Evolutionary conservation across 1,140 invertebrate genomes (phyloP).

Genomic region (Propsilocerus akamusi): DNA sequence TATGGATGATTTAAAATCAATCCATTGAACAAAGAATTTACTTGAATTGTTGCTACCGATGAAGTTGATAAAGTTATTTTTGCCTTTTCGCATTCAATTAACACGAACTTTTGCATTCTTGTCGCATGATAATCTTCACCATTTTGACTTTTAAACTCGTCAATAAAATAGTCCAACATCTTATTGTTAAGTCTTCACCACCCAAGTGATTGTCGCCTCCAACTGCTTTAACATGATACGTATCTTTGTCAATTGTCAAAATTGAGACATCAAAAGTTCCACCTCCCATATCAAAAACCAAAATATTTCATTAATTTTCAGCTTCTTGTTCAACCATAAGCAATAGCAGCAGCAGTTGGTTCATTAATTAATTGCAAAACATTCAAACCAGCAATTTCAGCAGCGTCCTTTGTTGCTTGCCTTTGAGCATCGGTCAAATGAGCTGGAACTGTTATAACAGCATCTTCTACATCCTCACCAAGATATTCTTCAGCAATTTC

Average conservation of each 20-base stretch:
- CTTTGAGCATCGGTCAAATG: constrained; percentile 23
- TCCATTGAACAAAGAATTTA: constrained; percentile 95
- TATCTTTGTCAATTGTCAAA: constrained; percentile 38
- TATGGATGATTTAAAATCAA: constrained; percentile 91
- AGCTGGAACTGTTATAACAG: constrained; percentile 28
- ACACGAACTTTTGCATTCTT: too few species aligned
- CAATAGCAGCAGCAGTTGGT: constrained; percentile 35
- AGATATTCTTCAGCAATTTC: constrained; percentile 48
- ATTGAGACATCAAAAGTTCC: constrained; percentile 52
- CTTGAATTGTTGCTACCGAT: constrained; percentile 36
- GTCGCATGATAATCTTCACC: not conserved
- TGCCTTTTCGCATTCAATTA: too few species aligned
- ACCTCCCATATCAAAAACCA: constrained; percentile 43
- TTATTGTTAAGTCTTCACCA: too few species aligned
- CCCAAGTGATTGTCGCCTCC: constrained; percentile 72
- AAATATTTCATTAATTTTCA: constrained; percentile 27
- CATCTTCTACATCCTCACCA: constrained; percentile 34
- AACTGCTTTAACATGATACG: constrained; percentile 51
- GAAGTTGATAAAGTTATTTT: not conserved
- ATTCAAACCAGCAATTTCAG: constrained; percentile 33
- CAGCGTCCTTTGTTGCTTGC: constrained; percentile 28
- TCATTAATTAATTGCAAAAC: constrained; percentile 36
- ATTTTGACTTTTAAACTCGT: not conserved
- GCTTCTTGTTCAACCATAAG: constrained; percentile 28
- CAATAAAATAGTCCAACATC: not conserved